These are phyloP conservation scores for Orthonyx spaldingii DNA, from an alignment of 2,113 vertebrate species.

Conservation along the genomic window DNA sequence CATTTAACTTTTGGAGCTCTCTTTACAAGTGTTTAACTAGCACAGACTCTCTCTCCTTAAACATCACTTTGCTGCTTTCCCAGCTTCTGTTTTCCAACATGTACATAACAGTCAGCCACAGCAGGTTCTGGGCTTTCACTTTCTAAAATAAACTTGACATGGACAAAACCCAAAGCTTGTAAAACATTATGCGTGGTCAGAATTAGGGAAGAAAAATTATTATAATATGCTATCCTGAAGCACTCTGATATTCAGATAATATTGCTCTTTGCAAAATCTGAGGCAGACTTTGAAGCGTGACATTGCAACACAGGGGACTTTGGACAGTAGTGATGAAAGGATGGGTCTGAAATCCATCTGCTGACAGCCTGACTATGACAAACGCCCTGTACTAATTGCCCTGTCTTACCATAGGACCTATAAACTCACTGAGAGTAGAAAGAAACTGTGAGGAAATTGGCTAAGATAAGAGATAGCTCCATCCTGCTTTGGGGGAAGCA, in stretches of 20 bases:
- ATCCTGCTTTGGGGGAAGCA: not conserved
- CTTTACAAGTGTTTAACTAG: not conserved
- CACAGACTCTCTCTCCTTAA: not conserved
- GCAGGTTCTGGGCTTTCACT: not conserved
- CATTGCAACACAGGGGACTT: conserved; percentile 39
- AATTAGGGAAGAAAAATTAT: not conserved
- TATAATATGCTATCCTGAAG: not conserved
- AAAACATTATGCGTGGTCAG: not conserved
- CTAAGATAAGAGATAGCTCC: not conserved
- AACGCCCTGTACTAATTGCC: not conserved
- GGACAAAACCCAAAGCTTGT: not conserved
- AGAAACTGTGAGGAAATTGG: not conserved
- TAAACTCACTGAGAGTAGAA: not conserved
- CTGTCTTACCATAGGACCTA: not conserved
- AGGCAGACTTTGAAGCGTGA: not conserved
- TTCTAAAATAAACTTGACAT: not conserved
- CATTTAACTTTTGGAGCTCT: not conserved
- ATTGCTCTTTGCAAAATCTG: not conserved
- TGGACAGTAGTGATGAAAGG: not conserved
- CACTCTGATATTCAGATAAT: not conserved
- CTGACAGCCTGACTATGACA: not conserved
- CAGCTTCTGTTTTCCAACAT: not conserved
- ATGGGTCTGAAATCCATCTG: conserved; percentile 18
- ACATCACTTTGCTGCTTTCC: not conserved
- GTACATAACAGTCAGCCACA: not conserved